Conservation (phyloP, 2,888 invertebrate species). For the Brachyptera risi region DNA sequence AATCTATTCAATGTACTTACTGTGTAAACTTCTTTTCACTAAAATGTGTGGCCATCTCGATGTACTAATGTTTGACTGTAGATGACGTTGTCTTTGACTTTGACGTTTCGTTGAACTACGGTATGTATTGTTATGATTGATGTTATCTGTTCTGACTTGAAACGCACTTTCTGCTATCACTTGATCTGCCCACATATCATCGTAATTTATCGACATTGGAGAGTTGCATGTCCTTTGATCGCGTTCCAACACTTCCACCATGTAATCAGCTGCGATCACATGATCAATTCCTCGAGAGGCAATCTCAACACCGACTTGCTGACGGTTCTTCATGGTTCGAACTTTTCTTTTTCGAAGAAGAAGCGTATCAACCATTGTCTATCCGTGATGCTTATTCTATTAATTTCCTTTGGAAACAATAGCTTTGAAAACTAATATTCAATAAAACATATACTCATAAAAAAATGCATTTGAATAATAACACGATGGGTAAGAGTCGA, state of each 20-base stretch:
- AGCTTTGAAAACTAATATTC: no score
- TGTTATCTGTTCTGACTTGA: background rate
- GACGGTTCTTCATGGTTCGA: background rate
- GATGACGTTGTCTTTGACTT: background rate
- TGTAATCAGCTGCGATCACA: background rate
- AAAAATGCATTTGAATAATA: no score
- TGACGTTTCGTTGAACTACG: background rate
- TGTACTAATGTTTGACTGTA: background rate
- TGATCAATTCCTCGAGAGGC: no score
- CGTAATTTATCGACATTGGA: slow-evolving; percentile 14
- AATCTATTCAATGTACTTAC: slow-evolving; percentile 18
- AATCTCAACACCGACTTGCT: background rate
- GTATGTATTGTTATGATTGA: background rate
- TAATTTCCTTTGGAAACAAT: no score
- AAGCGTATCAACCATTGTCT: background rate
- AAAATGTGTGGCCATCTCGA: slow-evolving; percentile 6
- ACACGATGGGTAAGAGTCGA: no score
- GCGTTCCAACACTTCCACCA: slow-evolving; percentile 23
- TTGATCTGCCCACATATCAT: slow-evolving; percentile 20
- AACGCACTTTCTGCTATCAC: background rate
- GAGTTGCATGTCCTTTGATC: slow-evolving; percentile 24
- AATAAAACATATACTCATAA: no score
- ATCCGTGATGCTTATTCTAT: no score
- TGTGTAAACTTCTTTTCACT: slow-evolving; percentile 17
- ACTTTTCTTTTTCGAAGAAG: background rate